These are phyloP conservation scores for Leptopilina clavipes DNA, from an alignment of 1,140 invertebrate genomes.

Conservation along the genomic window DNA sequence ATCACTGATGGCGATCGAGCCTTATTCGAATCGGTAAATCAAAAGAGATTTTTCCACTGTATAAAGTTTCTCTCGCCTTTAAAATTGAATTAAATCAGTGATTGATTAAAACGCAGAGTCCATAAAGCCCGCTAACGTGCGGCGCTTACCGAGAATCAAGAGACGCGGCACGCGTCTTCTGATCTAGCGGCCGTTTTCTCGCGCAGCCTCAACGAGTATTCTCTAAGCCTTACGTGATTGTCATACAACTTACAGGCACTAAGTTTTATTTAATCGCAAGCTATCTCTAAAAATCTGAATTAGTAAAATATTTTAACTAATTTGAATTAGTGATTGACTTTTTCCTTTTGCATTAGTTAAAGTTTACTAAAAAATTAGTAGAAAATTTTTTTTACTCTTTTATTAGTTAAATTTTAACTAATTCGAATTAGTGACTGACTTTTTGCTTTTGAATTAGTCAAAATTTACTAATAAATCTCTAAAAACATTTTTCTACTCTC, in stretches of 20 bases:
- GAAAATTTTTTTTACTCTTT: too few species aligned
- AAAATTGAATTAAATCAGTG: constrained; percentile 14
- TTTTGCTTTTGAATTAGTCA: too few species aligned
- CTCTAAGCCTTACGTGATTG: constrained; percentile 50
- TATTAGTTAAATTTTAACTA: too few species aligned
- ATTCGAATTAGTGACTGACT: too few species aligned
- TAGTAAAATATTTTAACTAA: too few species aligned
- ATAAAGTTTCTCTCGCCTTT: constrained; percentile 22
- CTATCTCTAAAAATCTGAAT: too few species aligned
- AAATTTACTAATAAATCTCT: too few species aligned
- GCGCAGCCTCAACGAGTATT: constrained; percentile 10
- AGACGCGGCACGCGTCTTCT: constrained; percentile 29
- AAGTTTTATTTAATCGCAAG: too few species aligned
- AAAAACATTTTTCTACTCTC: too few species aligned
- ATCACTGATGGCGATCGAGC: not conserved
- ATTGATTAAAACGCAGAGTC: constrained; percentile 12
- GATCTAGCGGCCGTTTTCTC: constrained; percentile 39
- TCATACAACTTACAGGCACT: constrained; percentile 40
- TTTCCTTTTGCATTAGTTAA: too few species aligned
- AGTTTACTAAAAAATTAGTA: too few species aligned
- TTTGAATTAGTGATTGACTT: too few species aligned
- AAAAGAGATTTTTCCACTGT: not conserved
- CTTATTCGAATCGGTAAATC: not conserved
- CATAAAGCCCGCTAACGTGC: constrained; percentile 3
- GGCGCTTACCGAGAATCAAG: constrained; percentile 2